A percentile compares a stretch with the other conserved stretches of the same genome.
phyloP scores from a whole-genome alignment of 2,888 invertebrate genomes.

The Chloroclysta siterata region DNA sequence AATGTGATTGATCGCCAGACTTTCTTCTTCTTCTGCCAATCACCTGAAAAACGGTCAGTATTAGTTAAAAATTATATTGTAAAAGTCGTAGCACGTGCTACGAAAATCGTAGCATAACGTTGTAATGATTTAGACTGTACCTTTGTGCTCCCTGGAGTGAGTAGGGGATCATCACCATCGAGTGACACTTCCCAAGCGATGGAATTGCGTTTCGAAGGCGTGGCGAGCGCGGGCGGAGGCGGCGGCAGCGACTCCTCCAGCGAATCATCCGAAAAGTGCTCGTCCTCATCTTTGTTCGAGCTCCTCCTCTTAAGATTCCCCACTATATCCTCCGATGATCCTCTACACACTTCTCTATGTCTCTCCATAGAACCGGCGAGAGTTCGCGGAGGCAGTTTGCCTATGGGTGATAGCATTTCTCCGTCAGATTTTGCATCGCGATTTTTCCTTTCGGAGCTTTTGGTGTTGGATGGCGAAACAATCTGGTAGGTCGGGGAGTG shows the following conservation, averaged over 20 bases:
- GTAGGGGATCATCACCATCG: slow-evolving; percentile 88
- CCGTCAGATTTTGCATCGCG: slow-evolving; percentile 75
- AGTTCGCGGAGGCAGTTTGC: slow-evolving; percentile 88
- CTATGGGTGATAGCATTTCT: slow-evolving; percentile 75
- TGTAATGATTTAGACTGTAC: slow-evolving; percentile 56
- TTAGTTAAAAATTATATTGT: neutral
- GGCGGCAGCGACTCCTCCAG: slow-evolving; percentile 91
- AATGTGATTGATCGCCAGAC: slow-evolving; percentile 85
- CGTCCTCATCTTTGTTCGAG: slow-evolving; percentile 72
- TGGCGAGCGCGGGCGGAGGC: slow-evolving; percentile 82
- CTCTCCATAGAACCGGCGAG: slow-evolving; percentile 89
- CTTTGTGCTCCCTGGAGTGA: slow-evolving; percentile 89
- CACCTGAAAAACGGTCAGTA: slow-evolving; percentile 71
- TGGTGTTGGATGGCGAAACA: slow-evolving; percentile 74
- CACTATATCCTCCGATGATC: slow-evolving; percentile 80
- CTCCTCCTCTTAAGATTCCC: slow-evolving; percentile 67
- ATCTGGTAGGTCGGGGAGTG: slow-evolving; percentile 77
- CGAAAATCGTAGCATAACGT: neutral
- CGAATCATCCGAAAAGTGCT: slow-evolving; percentile 93
- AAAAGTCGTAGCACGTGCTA: slow-evolving; percentile 1
- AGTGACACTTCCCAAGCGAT: slow-evolving; percentile 95
- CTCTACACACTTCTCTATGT: slow-evolving; percentile 91
- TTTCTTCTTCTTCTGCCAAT: slow-evolving; percentile 83
- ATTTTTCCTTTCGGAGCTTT: slow-evolving; percentile 67
- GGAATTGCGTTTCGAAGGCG: slow-evolving; percentile 90